phyloP scores from a whole-genome alignment of 2,888 invertebrate genomes.

The Ceraclea dissimilis region DNA sequence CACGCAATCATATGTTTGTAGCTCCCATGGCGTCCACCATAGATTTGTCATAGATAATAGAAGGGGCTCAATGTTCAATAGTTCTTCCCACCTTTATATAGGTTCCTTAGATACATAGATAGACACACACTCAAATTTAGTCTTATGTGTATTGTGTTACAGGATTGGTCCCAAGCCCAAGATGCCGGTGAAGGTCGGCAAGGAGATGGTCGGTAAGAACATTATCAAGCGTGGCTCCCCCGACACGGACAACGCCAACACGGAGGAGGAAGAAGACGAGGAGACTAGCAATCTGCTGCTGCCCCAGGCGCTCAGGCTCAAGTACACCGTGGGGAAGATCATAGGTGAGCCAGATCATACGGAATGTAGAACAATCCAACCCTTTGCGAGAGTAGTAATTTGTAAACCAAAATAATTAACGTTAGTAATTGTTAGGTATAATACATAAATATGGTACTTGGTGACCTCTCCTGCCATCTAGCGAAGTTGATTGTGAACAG shows the following conservation, averaged over 20 bases:
- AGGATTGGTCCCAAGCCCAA: conserved; percentile 69
- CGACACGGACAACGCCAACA: conserved; percentile 30
- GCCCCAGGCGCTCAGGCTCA: conserved; percentile 55
- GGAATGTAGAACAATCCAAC: not conserved
- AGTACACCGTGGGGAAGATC: conserved; percentile 70
- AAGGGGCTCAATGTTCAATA: too few species aligned
- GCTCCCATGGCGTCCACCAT: too few species aligned
- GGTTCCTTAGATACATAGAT: too few species aligned
- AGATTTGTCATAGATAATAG: too few species aligned
- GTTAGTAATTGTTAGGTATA: not conserved
- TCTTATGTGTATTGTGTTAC: too few species aligned
- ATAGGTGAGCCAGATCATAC: conserved; percentile 47
- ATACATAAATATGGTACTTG: too few species aligned
- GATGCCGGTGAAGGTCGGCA: conserved; percentile 66
- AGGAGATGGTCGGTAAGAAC: conserved; percentile 34
- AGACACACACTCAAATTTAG: too few species aligned
- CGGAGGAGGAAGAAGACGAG: conserved; percentile 28
- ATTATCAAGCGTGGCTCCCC: conserved; percentile 31
- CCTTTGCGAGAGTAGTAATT: not conserved
- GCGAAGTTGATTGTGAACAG: too few species aligned
- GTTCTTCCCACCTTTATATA: too few species aligned
- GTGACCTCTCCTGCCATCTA: too few species aligned
- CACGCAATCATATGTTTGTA: too few species aligned
- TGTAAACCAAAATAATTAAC: not conserved
- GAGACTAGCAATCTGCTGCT: conserved; percentile 34